Conservation (phyloP, 1,140 invertebrate species). For the Nasonia giraulti region DNA sequence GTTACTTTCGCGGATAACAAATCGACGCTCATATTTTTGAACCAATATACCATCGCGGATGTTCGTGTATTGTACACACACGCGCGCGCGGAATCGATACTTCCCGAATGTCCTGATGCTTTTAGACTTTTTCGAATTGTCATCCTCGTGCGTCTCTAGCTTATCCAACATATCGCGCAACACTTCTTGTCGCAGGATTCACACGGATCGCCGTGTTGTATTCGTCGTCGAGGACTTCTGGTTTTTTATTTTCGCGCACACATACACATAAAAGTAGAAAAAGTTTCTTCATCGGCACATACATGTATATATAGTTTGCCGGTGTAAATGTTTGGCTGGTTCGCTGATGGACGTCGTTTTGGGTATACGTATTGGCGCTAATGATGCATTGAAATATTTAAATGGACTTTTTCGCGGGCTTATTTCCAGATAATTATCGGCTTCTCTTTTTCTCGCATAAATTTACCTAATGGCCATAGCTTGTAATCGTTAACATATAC, state of each 20-base stretch:
- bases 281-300: not conserved
- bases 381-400: conserved; percentile 31
- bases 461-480: conserved; percentile 29
- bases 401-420: conserved; percentile 1
- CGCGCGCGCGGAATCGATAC: not conserved
- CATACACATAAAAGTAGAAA: not conserved
- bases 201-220: not conserved
- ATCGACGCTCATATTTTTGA: too few relatives aligned
- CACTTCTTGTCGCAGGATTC: not conserved
- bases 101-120: not conserved
- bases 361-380: not conserved
- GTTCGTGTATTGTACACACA: not conserved
- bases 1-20: too few relatives aligned
- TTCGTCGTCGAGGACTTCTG: not conserved
- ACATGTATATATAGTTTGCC: too few relatives aligned
- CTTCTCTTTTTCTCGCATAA: not conserved
- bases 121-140: not conserved
- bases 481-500: conserved; percentile 34
- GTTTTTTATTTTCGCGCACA: not conserved
- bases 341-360: not conserved
- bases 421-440: not conserved
- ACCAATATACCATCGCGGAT: too few relatives aligned
- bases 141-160: not conserved
- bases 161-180: not conserved
- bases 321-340: not conserved